Percentiles rank a stretch among this genome's conserved stretches.
Evolutionary conservation across 2,797 vertebrate genomes (phyloP).

Genomic region (Mormyrus proboscirostris): DNA sequence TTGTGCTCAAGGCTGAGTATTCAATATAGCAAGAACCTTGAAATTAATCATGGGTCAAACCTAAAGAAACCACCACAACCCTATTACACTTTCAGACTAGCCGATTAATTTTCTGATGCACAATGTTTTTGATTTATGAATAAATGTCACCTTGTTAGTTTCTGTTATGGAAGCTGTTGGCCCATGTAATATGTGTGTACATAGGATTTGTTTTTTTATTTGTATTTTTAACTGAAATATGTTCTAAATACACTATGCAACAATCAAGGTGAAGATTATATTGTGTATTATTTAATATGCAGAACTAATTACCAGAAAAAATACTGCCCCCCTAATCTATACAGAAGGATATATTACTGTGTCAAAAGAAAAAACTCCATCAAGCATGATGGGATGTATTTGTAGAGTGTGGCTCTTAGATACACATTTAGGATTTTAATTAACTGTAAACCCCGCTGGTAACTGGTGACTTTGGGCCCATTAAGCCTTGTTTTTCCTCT

Average conservation of each 20-base stretch:
- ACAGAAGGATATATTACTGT: background rate
- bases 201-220: background rate
- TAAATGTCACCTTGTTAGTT: slow-evolving; percentile 11
- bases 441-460: background rate
- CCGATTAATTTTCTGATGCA: slow-evolving; percentile 30
- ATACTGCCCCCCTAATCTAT: background rate
- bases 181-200: background rate
- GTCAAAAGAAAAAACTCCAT: background rate
- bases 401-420: background rate
- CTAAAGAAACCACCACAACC: slow-evolving; percentile 30
- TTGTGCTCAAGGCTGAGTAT: slow-evolving; percentile 26
- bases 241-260: background rate
- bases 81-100: slow-evolving; percentile 25
- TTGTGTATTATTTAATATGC: background rate
- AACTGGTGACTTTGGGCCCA: background rate
- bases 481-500: background rate
- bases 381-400: background rate
- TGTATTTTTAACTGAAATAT: background rate
- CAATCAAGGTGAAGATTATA: background rate
- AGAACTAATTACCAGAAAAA: slow-evolving; percentile 1
- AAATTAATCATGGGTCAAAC: slow-evolving; percentile 30
- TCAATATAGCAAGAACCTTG: slow-evolving; percentile 27
- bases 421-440: background rate
- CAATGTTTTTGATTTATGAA: slow-evolving; percentile 26
- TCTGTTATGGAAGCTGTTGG: background rate